Base-by-base conservation (phyloP, 1,140 invertebrate genomes). In the Ericerus pela region DNA sequence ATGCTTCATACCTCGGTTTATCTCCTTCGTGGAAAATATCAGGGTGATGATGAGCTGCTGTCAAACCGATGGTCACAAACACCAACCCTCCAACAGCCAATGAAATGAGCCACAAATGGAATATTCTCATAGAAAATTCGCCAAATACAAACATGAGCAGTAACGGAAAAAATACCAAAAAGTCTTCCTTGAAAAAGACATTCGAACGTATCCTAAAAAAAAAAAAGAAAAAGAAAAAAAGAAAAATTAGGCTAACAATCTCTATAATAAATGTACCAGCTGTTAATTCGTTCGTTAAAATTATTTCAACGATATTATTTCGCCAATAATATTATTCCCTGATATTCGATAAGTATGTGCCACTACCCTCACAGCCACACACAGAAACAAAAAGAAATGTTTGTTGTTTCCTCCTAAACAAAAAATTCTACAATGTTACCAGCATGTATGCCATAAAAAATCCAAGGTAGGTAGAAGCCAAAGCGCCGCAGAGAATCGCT, bases 1-100 rank as follows among this genome's bases (percentile, higher is more conserved):
- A 51, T 31, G 36, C 52, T 53, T 59, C 41, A 66, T 72, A 79
- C 75, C 72, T 71, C 38, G 76, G 65, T 59, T 74, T 67, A 66
- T 90, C 86, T 3, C 86, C 85, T 64, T 89, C 85, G 62, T 89
- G 86, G 66, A 85, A 87, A 53, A 85, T 81, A 28, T 85, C 75
- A 0, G 85, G 84, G 70, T 87, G 83, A 68, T 89, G 85, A 74
- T 90, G 86, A 30, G 79, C 84, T 3, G 82, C 86, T 66, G 79
- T 85, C 0, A 85, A 58, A 2, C 81, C 85, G 37, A 86, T 77
- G 1, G 75, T 60, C 11, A 64, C 68, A 64, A 88, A 85, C 1
- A 75, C 58, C 18, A 80, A 75, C 64, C 84, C 85, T 0, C 65
- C 70, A 0, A 75, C 63, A 3, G 74, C 56, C 11, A 79, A 63